Base-by-base conservation (phyloP, 2,888 invertebrate species). In the Cetonia aurata region DNA sequence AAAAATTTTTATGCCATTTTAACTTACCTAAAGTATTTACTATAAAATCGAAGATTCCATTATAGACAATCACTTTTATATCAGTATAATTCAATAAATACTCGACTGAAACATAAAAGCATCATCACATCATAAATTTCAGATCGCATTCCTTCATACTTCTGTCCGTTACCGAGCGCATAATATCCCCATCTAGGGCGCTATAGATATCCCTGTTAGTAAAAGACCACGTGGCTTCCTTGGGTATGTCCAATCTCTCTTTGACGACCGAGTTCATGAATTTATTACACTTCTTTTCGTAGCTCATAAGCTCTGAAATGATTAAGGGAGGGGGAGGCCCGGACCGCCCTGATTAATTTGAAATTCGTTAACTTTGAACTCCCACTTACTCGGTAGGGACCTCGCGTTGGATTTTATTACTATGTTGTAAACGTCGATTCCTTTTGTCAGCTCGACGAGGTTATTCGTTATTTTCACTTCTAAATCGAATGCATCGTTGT, bases 381-480 rank as follows among this genome's bases (percentile, higher is more conserved):
- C 8, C 37, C 10, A 37, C 75, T 69, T 77, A 78, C 77, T 75
- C 69, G 78, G 78, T 59, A 77, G 71, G 10, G 76, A 73, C 13
- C 77, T 74, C 17, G 73, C 68, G 68, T 76, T 74, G 17, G 69
- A 71, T 77, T 88, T 88, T 1, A 87, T 87, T 93, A 83, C 62
- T 73, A 96, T 93, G 80, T 96, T 94, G 81, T 95, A 95, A 80
- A 94, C 94, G 80, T 94, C 92, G 8, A 96, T 92, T 13, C 85
- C 87, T 50, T 86, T 86, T 0, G 94, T 91, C 19, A 87, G 87
- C 3, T 79, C 75, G 1, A 88, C 74, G 56, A 77, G 87, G 0
- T 77, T 55, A 80, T 94, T 92, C 0, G 92, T 90, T 0, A 80
- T 78, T 56, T 79, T 77, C 10, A 87, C 84, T 92, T 93, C 95